Percentiles rank a stretch among this genome's conserved stretches.
phyloP scores from a whole-genome alignment of 2,888 invertebrate species.

The Argyresthia goedartella region DNA sequence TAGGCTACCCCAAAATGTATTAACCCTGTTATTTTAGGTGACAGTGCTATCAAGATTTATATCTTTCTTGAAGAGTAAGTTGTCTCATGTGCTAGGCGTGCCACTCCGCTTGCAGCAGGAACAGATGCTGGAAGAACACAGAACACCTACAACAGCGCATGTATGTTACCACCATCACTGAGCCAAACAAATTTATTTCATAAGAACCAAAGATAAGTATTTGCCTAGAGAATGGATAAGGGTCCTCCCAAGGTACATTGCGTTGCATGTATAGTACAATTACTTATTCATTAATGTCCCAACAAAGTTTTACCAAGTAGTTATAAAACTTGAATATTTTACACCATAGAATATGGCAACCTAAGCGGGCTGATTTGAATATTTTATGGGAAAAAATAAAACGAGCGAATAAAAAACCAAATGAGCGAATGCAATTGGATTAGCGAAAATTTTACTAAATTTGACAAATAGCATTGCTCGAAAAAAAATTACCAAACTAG shows the following conservation, averaged over 20 bases:
- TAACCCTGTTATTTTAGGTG: background rate
- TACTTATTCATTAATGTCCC: no score
- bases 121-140: background rate
- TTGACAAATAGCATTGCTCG: no score
- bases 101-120: constrained; percentile 15
- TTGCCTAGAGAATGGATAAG: constrained; percentile 30
- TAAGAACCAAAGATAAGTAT: constrained; percentile 22
- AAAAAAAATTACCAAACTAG: no score
- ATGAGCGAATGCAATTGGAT: no score
- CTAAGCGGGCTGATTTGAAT: no score
- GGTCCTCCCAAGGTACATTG: constrained; percentile 45
- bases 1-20: background rate
- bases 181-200: constrained; percentile 16
- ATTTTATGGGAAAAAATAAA: no score
- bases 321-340: no score
- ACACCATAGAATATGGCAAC: no score
- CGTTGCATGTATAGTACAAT: no score
- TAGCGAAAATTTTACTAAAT: no score
- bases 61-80: constrained; percentile 33
- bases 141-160: background rate
- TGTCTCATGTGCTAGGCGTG: constrained; percentile 32
- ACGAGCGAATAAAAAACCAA: no score
- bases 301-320: no score
- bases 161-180: background rate
- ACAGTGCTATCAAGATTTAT: constrained; percentile 31